Percentiles rank a stretch among this genome's conserved stretches.
Conservation (phyloP, 2,797 vertebrate genomes). For the Neostethus bicornis region DNA sequence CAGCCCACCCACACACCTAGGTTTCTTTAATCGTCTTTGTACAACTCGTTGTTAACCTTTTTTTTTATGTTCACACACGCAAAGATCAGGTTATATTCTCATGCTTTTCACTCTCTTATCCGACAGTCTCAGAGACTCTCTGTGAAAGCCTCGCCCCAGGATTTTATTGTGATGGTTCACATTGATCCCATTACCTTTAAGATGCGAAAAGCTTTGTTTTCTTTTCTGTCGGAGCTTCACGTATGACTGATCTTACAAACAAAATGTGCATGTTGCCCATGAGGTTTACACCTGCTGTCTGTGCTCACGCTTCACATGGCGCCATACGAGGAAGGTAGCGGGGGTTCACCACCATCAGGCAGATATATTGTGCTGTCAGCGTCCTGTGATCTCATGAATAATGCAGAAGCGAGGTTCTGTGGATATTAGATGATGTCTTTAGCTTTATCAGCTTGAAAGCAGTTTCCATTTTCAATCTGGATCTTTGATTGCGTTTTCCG, state of each 20-base stretch:
- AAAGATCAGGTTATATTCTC: background rate
- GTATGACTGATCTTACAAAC: constrained; percentile 18
- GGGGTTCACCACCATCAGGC: constrained; percentile 5
- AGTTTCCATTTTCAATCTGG: constrained; percentile 18
- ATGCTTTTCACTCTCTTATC: background rate
- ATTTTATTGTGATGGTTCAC: constrained; percentile 17
- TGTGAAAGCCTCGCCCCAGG: background rate
- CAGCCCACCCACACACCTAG: constrained; percentile 12
- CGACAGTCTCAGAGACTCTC: background rate
- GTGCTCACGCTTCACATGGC: constrained; percentile 1
- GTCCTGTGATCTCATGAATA: constrained; percentile 42
- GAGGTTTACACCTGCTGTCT: constrained; percentile 6
- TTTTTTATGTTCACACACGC: background rate
- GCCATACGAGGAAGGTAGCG: background rate
- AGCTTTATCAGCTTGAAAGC: constrained; percentile 16
- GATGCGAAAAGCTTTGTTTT: background rate
- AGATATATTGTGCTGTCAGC: constrained; percentile 12
- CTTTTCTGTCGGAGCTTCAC: constrained; percentile 6
- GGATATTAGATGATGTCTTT: constrained; percentile 24
- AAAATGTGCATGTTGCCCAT: constrained; percentile 3
- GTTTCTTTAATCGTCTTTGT: constrained; percentile 1
- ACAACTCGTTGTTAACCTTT: background rate
- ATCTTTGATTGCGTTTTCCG: constrained; percentile 7
- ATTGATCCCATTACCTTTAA: constrained; percentile 15
- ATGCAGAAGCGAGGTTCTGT: constrained; percentile 33